phyloP scores from a whole-genome alignment of 2,113 vertebrate genomes.

The Ahaetulla prasina region DNA sequence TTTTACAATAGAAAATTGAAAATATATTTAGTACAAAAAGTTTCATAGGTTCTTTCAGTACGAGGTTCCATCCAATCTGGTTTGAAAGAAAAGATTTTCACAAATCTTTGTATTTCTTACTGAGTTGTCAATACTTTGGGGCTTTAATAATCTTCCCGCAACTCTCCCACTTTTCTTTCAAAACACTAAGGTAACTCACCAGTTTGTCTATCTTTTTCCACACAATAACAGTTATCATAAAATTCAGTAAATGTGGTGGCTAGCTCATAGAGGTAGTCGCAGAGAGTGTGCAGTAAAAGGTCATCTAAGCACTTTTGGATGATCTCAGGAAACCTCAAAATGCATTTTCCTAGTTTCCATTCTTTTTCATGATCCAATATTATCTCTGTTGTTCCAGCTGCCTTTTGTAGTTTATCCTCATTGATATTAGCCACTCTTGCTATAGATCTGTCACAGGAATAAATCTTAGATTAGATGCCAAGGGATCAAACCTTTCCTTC shows the following conservation, averaged over 20 bases:
- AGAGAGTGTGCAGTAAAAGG: conserved; percentile 87
- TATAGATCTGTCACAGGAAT: conserved; percentile 78
- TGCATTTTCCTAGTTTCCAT: conserved; percentile 92
- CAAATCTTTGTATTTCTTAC: background rate
- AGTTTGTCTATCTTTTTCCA: conserved; percentile 94
- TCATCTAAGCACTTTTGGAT: conserved; percentile 93
- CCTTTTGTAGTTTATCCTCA: conserved; percentile 76
- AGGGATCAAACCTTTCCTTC: background rate
- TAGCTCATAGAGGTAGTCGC: conserved; percentile 95
- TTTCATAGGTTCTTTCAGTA: background rate
- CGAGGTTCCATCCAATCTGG: background rate
- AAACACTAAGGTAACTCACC: conserved; percentile 66
- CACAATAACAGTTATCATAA: conserved; percentile 96
- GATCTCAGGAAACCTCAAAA: conserved; percentile 92
- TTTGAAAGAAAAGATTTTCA: background rate
- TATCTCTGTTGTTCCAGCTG: conserved; percentile 79
- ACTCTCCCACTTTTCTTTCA: background rate
- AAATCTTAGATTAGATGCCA: background rate
- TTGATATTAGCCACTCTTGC: conserved; percentile 85
- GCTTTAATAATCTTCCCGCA: background rate
- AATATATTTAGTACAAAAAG: background rate
- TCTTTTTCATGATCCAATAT: conserved; percentile 92
- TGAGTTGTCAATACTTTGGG: background rate
- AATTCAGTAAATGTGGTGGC: conserved; percentile 98
- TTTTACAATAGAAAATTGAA: background rate